A percentile compares a stretch with the other conserved stretches of the same genome.
These are phyloP conservation scores for Pseudomyrmex sp. DNA, from an alignment of 1,140 invertebrate species.

Conservation along the genomic window DNA sequence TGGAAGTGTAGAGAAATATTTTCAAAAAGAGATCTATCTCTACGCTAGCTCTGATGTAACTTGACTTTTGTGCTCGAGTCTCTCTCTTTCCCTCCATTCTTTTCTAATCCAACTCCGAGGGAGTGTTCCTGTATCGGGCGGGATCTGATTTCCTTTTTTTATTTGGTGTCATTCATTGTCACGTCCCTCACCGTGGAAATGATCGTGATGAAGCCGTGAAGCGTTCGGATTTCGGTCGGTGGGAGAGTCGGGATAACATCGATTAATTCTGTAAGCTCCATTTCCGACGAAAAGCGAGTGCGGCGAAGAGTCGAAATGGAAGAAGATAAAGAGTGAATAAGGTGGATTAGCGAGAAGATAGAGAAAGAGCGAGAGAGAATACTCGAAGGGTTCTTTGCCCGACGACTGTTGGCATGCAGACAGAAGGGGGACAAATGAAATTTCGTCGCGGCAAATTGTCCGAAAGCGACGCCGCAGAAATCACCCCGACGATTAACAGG, in stretches of 20 bases:
- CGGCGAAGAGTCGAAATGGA: constrained; percentile 3
- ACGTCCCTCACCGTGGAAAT: constrained; percentile 4
- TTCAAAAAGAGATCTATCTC: not conserved
- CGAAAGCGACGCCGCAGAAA: constrained; percentile 78
- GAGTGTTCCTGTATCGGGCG: not conserved
- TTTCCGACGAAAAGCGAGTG: constrained; percentile 50
- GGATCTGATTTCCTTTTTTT: constrained; percentile 64
- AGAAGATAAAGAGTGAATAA: constrained; percentile 64
- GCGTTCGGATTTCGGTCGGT: constrained; percentile 43
- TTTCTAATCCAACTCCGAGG: constrained; percentile 41
- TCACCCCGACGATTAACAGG: constrained; percentile 77
- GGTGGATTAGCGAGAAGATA: constrained; percentile 65
- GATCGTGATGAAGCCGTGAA: constrained; percentile 32
- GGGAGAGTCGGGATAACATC: constrained; percentile 57
- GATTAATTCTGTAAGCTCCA: constrained; percentile 66
- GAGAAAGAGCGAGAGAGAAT: constrained; percentile 50
- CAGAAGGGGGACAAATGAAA: constrained; percentile 76
- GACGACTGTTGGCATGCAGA: constrained; percentile 55
- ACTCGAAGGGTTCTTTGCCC: constrained; percentile 38
- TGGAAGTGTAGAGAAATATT: not conserved
- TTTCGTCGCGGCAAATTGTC: constrained; percentile 78
- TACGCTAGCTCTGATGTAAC: not conserved
- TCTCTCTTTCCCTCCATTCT: constrained; percentile 7
- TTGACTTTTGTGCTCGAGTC: too few species aligned
- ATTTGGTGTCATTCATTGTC: constrained; percentile 48